Evolutionary conservation across 1,140 invertebrate species (phyloP).

Genomic region (silkworm (Bombyx mori)): ASM3026992v2 NC_085128.1:12739501-12740000

Average conservation of each 20-base stretch:
- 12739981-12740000: constrained; percentile 29
- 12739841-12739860: constrained; percentile 17
- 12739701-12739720: constrained; percentile 26
- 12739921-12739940: constrained; percentile 18
- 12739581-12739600: constrained; percentile 23
- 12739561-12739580: constrained; percentile 18
- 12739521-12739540: constrained; percentile 33
- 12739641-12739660: constrained; percentile 28
- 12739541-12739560: constrained; percentile 27
- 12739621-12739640: constrained; percentile 30
- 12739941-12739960: constrained; percentile 41
- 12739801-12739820: constrained; percentile 18
- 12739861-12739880: constrained; percentile 24
- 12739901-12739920: constrained; percentile 26
- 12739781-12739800: constrained; percentile 28
- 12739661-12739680: constrained; percentile 24
- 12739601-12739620: constrained; percentile 19
- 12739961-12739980: constrained; percentile 26
- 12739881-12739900: constrained; percentile 29
- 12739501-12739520: constrained; percentile 34
- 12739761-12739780: constrained; percentile 18
- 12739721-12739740: constrained; percentile 34
- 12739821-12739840: constrained; percentile 15
- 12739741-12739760: constrained; percentile 20
- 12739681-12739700: constrained; percentile 29